phyloP scores from a whole-genome alignment of 2,797 vertebrate species.

The Gadopsis marmoratus region DNA sequence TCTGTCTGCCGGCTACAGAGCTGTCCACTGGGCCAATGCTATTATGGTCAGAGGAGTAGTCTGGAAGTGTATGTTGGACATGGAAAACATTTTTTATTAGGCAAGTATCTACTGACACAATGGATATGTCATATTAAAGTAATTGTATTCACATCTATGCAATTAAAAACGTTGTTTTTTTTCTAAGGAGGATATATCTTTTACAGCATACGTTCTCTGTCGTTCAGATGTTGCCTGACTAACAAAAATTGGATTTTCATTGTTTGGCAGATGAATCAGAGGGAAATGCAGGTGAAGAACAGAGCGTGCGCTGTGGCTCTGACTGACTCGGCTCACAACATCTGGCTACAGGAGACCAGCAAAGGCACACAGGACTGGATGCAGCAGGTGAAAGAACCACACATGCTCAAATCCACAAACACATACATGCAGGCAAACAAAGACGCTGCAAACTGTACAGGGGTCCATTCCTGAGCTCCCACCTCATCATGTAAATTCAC shows the following conservation, averaged over 20 bases:
- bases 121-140: conserved; percentile 10
- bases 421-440: conserved; percentile 21
- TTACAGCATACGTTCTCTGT: conserved; percentile 3
- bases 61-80: conserved; percentile 34
- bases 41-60: conserved; percentile 15
- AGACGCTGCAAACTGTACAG: conserved; percentile 18
- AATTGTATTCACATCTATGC: neutral
- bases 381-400: conserved; percentile 89
- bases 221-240: conserved; percentile 25
- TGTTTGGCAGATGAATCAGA: conserved; percentile 93
- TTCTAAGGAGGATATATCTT: conserved; percentile 9
- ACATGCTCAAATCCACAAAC: conserved; percentile 11
- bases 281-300: conserved; percentile 93
- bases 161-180: conserved; percentile 7
- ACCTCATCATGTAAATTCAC: conserved; percentile 49
- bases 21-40: conserved; percentile 48
- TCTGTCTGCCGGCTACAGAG: conserved; percentile 56
- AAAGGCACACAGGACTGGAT: conserved; percentile 97
- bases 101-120: conserved; percentile 20
- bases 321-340: conserved; percentile 97
- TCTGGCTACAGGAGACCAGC: conserved; percentile 97
- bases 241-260: conserved; percentile 47
- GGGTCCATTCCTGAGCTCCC: conserved; percentile 22
- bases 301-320: conserved; percentile 94
- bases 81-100: conserved; percentile 18